Evolutionary conservation across 2,888 invertebrate genomes (phyloP).

Genomic region (Microctonus hyperodae): DNA sequence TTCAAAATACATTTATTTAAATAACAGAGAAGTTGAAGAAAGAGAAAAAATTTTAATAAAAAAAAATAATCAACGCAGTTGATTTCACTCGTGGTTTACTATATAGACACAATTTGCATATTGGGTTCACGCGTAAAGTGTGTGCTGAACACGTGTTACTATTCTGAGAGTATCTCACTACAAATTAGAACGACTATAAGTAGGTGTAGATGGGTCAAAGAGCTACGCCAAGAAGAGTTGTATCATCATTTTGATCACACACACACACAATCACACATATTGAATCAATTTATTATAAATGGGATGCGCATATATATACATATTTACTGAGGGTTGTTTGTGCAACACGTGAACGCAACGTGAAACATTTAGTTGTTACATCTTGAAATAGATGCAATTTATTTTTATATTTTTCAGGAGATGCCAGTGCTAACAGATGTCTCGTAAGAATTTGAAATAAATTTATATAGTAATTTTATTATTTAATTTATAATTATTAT

Average conservation of each 20-base stretch:
- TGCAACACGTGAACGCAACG: conserved; percentile 5
- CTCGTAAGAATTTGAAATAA: not conserved
- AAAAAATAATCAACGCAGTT: conserved; percentile 18
- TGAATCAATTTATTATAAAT: conserved; percentile 8
- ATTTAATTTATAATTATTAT: not conserved
- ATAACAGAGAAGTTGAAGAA: conserved; percentile 6
- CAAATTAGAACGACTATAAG: conserved; percentile 22
- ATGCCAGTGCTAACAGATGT: not conserved
- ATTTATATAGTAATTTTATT: not conserved
- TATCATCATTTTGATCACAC: conserved; percentile 20
- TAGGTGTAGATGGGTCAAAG: conserved; percentile 33
- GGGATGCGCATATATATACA: not conserved
- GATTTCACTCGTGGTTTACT: not conserved
- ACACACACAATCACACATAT: conserved; percentile 8
- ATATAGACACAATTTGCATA: conserved; percentile 33
- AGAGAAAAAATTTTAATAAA: not conserved
- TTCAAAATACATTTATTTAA: not conserved
- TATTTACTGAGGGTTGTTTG: not conserved
- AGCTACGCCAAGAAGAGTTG: conserved; percentile 27
- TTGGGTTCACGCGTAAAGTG: conserved; percentile 40
- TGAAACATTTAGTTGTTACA: not conserved
- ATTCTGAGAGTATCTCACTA: conserved; percentile 33
- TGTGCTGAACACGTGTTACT: conserved; percentile 40
- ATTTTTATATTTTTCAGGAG: not conserved
- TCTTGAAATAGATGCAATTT: not conserved